phyloP scores from a whole-genome alignment of 2,113 vertebrate genomes.

The Lophotis ruficrista region DNA sequence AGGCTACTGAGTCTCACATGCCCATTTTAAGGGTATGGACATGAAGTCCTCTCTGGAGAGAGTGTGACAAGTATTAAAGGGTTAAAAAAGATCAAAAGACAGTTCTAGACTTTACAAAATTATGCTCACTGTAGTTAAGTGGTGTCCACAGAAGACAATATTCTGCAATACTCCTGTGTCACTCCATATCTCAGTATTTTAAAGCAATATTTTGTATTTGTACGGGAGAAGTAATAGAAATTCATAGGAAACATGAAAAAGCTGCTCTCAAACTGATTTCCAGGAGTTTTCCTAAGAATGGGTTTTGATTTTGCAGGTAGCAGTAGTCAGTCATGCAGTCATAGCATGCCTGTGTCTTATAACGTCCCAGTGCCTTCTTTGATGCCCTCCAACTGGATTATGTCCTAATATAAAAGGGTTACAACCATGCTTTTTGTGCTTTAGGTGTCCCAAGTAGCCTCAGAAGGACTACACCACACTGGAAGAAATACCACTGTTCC shows the following conservation, averaged over 20 bases:
- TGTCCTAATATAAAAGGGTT: neutral
- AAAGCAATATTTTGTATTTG: neutral
- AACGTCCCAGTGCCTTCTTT: neutral
- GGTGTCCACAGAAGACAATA: neutral
- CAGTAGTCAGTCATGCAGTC: neutral
- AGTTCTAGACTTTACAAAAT: neutral
- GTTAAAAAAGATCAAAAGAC: neutral
- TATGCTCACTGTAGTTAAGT: neutral
- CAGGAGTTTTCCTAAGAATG: neutral
- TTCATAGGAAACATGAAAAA: neutral
- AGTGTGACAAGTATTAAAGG: neutral
- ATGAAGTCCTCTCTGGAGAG: neutral
- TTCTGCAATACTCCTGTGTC: neutral
- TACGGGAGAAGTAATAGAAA: neutral
- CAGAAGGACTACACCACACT: neutral
- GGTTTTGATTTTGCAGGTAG: neutral
- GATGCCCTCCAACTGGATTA: neutral
- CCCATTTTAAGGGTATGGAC: neutral
- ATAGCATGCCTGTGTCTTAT: neutral
- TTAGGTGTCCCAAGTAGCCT: neutral
- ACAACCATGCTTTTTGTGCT: neutral
- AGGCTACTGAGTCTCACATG: neutral
- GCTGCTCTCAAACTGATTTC: neutral
- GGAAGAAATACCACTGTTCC: neutral
- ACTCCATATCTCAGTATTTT: fast-evolving